These are phyloP conservation scores for Syrrhaptes paradoxus DNA, from an alignment of 2,113 vertebrate genomes.

Conservation along the genomic window DNA sequence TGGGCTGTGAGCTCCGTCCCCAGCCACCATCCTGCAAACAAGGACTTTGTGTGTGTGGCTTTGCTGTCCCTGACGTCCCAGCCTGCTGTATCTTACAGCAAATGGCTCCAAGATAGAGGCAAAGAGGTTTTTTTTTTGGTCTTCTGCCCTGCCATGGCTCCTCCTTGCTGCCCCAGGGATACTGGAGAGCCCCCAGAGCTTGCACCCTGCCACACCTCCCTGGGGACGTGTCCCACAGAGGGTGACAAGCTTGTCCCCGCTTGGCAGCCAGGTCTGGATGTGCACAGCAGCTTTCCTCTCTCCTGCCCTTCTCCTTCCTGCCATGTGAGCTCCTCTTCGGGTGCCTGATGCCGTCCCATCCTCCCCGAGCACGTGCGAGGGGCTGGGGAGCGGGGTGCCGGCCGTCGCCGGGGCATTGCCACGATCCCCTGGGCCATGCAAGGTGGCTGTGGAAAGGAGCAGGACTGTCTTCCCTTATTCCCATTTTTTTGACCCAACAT, in stretches of 20 bases:
- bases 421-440: neutral
- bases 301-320: neutral
- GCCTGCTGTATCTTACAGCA: accelerated
- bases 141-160: neutral
- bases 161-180: neutral
- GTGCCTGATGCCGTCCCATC: neutral
- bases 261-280: neutral
- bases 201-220: neutral
- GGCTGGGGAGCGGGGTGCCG: neutral
- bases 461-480: neutral
- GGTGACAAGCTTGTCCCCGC: neutral
- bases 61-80: neutral
- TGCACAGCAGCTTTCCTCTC: neutral
- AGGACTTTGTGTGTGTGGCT: neutral
- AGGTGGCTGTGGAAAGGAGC: neutral
- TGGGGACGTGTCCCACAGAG: neutral
- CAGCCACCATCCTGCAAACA: neutral
- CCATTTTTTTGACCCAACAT: accelerated
- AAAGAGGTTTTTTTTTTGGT: neutral
- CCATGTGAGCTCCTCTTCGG: neutral
- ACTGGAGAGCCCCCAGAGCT: neutral
- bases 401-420: accelerated
- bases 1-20: neutral
- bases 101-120: neutral
- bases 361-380: accelerated